These are phyloP conservation scores for Philonicus albiceps DNA, from an alignment of 2,888 invertebrate species.

Conservation along the genomic window DNA sequence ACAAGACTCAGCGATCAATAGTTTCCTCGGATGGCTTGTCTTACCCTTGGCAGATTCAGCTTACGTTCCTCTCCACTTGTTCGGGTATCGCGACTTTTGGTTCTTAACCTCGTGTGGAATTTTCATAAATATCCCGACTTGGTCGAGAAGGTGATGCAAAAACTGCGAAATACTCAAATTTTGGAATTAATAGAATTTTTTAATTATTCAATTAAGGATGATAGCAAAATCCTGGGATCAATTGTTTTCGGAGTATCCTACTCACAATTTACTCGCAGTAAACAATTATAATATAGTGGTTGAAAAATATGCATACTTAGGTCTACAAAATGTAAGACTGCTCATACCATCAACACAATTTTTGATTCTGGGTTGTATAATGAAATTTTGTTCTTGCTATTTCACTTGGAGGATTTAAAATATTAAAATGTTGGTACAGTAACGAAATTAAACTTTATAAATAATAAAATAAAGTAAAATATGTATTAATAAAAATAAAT, in stretches of 20 bases:
- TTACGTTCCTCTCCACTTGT: not conserved
- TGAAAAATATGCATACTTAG: no score
- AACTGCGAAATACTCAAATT: not conserved
- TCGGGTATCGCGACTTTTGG: not conserved
- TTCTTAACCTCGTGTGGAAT: not conserved
- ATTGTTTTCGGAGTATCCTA: not conserved
- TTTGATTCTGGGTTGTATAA: no score
- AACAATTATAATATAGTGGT: no score
- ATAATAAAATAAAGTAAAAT: no score
- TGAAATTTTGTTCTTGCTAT: no score
- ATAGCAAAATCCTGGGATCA: not conserved
- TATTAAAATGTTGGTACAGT: no score
- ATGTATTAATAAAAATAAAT: no score
- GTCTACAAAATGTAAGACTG: no score
- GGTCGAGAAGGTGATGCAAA: not conserved
- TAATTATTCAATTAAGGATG: not conserved
- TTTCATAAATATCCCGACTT: not conserved
- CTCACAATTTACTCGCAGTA: no score
- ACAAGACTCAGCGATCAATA: slow-evolving; percentile 48
- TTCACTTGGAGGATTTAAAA: no score
- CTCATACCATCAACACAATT: no score
- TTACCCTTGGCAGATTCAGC: not conserved
- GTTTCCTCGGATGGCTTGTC: not conserved
- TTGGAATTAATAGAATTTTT: not conserved
- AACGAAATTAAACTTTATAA: no score